Evolutionary conservation across 2,113 vertebrate genomes (phyloP).

Genomic region (Pheucticus melanocephalus): DNA sequence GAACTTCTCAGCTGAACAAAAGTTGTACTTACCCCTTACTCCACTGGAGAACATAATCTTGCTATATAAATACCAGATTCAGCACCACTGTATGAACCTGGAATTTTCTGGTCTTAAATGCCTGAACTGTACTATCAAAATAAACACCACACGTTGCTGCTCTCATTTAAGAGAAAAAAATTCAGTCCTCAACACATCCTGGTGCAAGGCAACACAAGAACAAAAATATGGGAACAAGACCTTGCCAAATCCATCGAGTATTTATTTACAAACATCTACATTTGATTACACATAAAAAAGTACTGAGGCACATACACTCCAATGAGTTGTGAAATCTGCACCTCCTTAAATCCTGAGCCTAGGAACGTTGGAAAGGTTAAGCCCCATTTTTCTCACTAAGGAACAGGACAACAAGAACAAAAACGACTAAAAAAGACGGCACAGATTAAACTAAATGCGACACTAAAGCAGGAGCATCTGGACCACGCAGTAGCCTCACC

Average conservation of each 20-base stretch:
- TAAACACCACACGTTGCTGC: background rate
- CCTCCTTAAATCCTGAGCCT: background rate
- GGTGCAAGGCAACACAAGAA: background rate
- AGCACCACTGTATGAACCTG: background rate
- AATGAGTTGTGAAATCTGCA: background rate
- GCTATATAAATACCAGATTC: background rate
- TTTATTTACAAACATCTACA: background rate
- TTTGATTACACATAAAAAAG: background rate
- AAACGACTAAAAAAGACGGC: background rate
- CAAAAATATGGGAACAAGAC: background rate
- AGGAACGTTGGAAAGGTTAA: background rate
- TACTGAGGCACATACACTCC: background rate
- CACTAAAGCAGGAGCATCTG: background rate
- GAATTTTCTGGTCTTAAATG: background rate
- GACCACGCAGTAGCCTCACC: slow-evolving; percentile 64
- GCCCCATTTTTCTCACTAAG: background rate
- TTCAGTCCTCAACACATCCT: background rate
- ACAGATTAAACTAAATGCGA: background rate
- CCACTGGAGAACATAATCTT: background rate
- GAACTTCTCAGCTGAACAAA: background rate
- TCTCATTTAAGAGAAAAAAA: background rate
- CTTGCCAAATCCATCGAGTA: background rate
- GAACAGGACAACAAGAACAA: background rate
- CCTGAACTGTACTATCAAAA: background rate
- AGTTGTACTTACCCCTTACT: background rate